These are phyloP conservation scores for Cryptus armator DNA, from an alignment of 2,888 invertebrate species.

Conservation along the genomic window DNA sequence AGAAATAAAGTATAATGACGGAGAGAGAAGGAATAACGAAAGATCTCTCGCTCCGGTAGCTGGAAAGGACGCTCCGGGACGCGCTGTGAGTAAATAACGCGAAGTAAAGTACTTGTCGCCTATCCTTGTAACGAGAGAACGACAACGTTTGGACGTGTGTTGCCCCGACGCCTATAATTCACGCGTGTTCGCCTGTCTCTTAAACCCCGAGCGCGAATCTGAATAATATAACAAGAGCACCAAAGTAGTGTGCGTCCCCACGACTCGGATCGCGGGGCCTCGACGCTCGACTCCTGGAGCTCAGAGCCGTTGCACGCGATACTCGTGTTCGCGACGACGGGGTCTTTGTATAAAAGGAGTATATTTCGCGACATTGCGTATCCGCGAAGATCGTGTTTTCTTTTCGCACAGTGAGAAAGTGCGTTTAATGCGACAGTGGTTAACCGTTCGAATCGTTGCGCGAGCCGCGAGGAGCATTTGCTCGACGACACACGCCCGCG, in stretches of 20 bases:
- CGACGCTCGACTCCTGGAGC: slow-evolving; percentile 27
- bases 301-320: slow-evolving; percentile 61
- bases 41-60: slow-evolving; percentile 31
- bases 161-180: slow-evolving; percentile 59
- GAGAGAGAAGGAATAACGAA: slow-evolving; percentile 21
- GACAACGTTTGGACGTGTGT: slow-evolving; percentile 57
- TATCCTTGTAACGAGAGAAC: slow-evolving; percentile 63
- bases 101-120: slow-evolving; percentile 62
- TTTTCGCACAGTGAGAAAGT: slow-evolving; percentile 20
- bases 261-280: background rate
- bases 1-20: slow-evolving; percentile 6
- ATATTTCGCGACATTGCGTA: slow-evolving; percentile 15
- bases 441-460: background rate
- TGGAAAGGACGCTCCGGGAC: slow-evolving; percentile 16
- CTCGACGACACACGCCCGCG: background rate
- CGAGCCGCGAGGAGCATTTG: slow-evolving; percentile 5
- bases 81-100: slow-evolving; percentile 46
- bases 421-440: background rate
- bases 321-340: slow-evolving; percentile 53
- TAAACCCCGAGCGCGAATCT: slow-evolving; percentile 52
- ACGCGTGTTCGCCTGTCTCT: slow-evolving; percentile 38
- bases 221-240: slow-evolving; percentile 67
- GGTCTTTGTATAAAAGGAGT: slow-evolving; percentile 33
- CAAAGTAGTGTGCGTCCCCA: slow-evolving; percentile 7
- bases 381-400: slow-evolving; percentile 25